Base-by-base conservation (phyloP, 1,140 invertebrate genomes). In the Trichonephila clavipes region DNA sequence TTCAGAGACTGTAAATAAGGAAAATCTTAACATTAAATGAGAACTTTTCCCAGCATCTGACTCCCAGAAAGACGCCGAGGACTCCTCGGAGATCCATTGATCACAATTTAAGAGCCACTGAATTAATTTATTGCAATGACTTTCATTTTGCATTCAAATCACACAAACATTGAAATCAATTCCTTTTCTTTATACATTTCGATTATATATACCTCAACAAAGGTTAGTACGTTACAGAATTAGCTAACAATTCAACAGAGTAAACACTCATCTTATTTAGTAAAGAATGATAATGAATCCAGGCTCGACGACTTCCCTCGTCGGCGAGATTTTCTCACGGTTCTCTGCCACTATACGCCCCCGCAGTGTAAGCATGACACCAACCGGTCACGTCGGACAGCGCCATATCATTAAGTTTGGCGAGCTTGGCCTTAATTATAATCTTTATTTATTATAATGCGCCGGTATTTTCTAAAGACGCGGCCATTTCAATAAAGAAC, bases 381-480 rank as follows among this genome's bases (percentile, higher is more conserved):
- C 19, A n/a, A 64, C 59, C 34, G 28, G 61, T 91, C 90, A 91
- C 90, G 61, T 85, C 58, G 24, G 24, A 16, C 62, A 24, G 58
- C 18, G 51, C 90, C 61, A 21, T 85, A 91, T 91, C 59, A 91
- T 91, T 91, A 91, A 85, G 58, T 21, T 61, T 91, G 28, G 82
- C 77, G 58, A 18, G 51, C 66, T 88, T 89, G 40, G 28, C 21
- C 81, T 58, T 91, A 91, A 91, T 91, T 91, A 91, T 85, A 91
- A 91, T 85, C 90, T 91, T 91, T 91, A 91, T 91, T 91, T 91
- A 85, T 91, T 91, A 64, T 91, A 91, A 91, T 64, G 61, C 40
- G 72, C 44, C 51, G 19, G 21, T 51, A 62, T 91, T 82, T 83
- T 81, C 18, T 40, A 44, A 91, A 83, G 77, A 77, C 61, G 72